These are phyloP conservation scores for Luidia sarsii DNA, from an alignment of 53 echinoderm and acorn worm genomes.

Conservation along the genomic window DNA sequence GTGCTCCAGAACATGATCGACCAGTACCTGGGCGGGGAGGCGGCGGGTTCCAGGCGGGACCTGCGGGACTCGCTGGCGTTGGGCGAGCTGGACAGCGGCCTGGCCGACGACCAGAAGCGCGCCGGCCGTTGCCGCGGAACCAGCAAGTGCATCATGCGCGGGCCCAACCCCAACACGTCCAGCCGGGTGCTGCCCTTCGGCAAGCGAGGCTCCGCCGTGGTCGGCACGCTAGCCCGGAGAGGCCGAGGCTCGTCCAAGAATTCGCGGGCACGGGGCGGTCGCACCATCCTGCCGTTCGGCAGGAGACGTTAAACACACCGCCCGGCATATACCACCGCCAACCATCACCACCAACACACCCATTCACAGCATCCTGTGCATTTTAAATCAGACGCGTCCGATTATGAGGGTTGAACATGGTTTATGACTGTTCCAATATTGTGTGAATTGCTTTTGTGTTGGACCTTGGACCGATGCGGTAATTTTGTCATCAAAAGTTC, in stretches of 20 bases:
- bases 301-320: slow-evolving; percentile 22
- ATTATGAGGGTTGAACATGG: too few species aligned
- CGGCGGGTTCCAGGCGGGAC: not conserved
- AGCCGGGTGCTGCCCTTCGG: slow-evolving; percentile 50
- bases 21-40: not conserved
- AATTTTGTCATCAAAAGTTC: too few species aligned
- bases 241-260: slow-evolving; percentile 25
- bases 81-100: slow-evolving; percentile 18
- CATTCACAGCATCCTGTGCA: too few species aligned
- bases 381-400: too few species aligned
- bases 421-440: too few species aligned
- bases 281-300: slow-evolving; percentile 26
- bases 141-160: slow-evolving; percentile 7
- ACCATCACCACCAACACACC: too few species aligned
- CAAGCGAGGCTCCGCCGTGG: slow-evolving; percentile 5
- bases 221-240: slow-evolving; percentile 29
- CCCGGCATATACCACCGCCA: too few species aligned
- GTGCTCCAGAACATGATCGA: slow-evolving; percentile 18
- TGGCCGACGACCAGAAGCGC: slow-evolving; percentile 11
- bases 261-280: not conserved
- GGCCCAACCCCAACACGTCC: slow-evolving; percentile 34
- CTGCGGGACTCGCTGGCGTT: slow-evolving; percentile 13
- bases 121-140: slow-evolving; percentile 1
- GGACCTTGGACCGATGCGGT: too few species aligned
- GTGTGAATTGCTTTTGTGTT: too few species aligned